phyloP scores from a whole-genome alignment of 2,113 vertebrate species.

The Globicephala melas region DNA sequence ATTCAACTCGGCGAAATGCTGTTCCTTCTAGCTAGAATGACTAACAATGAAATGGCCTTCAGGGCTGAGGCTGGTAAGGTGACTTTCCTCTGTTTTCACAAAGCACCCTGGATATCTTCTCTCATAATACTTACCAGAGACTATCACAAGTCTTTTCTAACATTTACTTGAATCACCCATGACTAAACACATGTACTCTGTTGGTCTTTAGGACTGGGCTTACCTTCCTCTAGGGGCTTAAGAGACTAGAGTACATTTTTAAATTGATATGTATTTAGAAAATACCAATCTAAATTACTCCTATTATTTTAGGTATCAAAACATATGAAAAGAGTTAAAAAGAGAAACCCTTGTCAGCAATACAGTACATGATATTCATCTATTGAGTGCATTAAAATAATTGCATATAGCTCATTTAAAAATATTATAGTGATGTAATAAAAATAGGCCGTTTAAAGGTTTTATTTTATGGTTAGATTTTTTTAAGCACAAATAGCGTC shows the following conservation, averaged over 20 bases:
- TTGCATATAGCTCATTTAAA: not conserved
- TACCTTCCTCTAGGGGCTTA: not conserved
- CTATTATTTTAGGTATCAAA: not conserved
- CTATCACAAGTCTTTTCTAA: not conserved
- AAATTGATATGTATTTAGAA: not conserved
- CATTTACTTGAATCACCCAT: not conserved
- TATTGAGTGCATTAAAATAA: not conserved
- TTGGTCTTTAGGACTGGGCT: not conserved
- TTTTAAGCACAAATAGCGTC: constrained; percentile 14
- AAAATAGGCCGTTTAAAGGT: not conserved
- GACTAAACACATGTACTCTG: not conserved
- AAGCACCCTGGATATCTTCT: not conserved
- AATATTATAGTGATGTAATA: not conserved
- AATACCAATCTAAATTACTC: not conserved
- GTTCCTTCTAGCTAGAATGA: not conserved
- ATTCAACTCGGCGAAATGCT: not conserved
- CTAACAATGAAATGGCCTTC: not conserved
- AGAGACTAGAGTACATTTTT: not conserved
- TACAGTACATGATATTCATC: not conserved
- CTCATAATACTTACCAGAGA: not conserved
- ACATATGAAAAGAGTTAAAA: not conserved
- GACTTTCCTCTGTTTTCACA: not conserved
- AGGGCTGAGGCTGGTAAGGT: not conserved
- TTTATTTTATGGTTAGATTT: constrained; percentile 13
- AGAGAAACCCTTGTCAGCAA: not conserved